These are phyloP conservation scores for Ictidomys tridecemlineatus DNA, from an alignment of 2,113 vertebrate genomes.

Conservation along the genomic window DNA sequence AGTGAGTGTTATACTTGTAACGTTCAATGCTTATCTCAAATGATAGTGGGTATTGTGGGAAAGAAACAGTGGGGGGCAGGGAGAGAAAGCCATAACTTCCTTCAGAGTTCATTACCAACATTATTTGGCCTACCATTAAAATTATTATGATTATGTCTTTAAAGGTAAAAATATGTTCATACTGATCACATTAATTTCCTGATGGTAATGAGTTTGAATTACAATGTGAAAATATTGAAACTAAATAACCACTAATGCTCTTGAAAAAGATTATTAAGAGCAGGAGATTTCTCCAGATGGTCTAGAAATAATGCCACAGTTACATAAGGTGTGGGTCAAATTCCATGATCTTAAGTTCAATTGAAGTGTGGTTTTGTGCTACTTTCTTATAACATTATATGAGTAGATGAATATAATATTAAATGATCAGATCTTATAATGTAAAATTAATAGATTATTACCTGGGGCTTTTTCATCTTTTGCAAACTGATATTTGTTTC, in stretches of 20 bases:
- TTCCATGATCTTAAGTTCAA: slow-evolving; percentile 62
- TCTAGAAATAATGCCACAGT: slow-evolving; percentile 55
- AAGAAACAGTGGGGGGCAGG: background rate
- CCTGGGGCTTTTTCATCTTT: slow-evolving; percentile 58
- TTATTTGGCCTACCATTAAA: slow-evolving; percentile 47
- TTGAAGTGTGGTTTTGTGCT: slow-evolving; percentile 48
- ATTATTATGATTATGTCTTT: slow-evolving; percentile 56
- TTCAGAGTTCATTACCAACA: slow-evolving; percentile 57
- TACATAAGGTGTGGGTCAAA: slow-evolving; percentile 65
- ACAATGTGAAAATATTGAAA: slow-evolving; percentile 59
- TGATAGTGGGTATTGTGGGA: slow-evolving; percentile 10
- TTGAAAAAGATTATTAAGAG: slow-evolving; percentile 56
- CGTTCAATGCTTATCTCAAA: slow-evolving; percentile 70
- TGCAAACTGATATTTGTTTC: slow-evolving; percentile 64
- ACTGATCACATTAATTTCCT: slow-evolving; percentile 63
- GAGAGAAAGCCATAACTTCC: slow-evolving; percentile 48
- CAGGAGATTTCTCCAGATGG: slow-evolving; percentile 70
- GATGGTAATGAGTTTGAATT: slow-evolving; percentile 68
- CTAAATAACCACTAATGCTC: slow-evolving; percentile 37
- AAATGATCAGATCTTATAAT: slow-evolving; percentile 32
- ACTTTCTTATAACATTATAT: slow-evolving; percentile 41
- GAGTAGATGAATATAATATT: slow-evolving; percentile 39
- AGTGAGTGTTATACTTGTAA: slow-evolving; percentile 61
- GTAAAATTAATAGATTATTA: slow-evolving; percentile 61
- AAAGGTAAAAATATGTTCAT: slow-evolving; percentile 65